Conservation (phyloP, 2,113 vertebrate genomes). For the Muscicapa adusta region DNA sequence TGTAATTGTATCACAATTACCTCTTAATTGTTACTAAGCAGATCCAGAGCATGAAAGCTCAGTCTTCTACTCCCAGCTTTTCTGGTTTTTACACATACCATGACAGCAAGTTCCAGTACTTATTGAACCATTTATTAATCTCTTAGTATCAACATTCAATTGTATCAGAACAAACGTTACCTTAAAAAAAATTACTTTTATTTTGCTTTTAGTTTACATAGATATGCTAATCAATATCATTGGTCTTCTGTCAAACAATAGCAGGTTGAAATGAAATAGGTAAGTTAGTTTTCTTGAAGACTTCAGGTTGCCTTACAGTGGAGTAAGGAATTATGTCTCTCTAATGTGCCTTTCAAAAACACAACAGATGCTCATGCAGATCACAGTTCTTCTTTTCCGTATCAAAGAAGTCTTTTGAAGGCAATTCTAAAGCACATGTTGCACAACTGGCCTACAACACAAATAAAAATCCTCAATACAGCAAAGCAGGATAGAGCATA, state of each 20-base stretch:
- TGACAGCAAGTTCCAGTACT: neutral
- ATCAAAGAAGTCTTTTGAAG: neutral
- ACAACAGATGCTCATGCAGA: neutral
- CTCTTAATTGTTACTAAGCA: neutral
- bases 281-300: neutral
- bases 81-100: neutral
- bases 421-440: neutral
- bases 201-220: neutral
- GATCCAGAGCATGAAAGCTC: neutral
- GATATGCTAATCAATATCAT: neutral
- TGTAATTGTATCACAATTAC: neutral
- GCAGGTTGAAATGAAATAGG: neutral
- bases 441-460: neutral
- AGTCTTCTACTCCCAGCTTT: neutral
- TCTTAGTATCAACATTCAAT: neutral
- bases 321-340: neutral
- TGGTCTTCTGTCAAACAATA: neutral
- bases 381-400: neutral
- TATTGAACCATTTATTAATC: neutral
- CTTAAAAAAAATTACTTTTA: neutral
- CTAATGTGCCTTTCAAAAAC: neutral
- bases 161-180: neutral
- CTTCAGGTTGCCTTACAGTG: neutral
- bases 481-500: neutral
- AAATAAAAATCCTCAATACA: neutral